phyloP scores from a whole-genome alignment of 1,140 invertebrate species.

The Nebria ingens region DNA sequence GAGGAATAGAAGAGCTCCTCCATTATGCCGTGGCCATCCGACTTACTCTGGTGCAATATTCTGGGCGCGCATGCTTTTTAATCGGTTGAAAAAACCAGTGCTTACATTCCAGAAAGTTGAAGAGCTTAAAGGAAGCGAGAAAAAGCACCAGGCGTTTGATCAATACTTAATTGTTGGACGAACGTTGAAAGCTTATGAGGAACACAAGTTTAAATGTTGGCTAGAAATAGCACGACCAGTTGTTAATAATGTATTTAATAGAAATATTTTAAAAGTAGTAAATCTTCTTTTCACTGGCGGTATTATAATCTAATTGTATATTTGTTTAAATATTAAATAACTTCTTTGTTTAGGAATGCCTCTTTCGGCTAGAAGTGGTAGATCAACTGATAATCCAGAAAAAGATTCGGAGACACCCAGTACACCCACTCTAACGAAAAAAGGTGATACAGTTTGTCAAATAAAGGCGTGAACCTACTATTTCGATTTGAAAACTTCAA shows the following conservation, averaged over 20 bases:
- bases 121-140: constrained; percentile 62
- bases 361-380: neutral
- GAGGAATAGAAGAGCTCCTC: constrained; percentile 59
- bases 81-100: constrained; percentile 65
- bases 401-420: neutral
- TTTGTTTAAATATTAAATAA: neutral
- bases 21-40: constrained; percentile 64
- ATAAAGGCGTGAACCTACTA: too few relatives aligned
- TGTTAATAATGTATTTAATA: constrained; percentile 51
- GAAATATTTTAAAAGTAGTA: constrained; percentile 50
- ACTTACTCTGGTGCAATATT: constrained; percentile 68
- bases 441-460: neutral
- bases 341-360: neutral
- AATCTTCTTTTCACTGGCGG: constrained; percentile 16
- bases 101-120: constrained; percentile 63
- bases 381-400: neutral
- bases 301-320: neutral
- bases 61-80: constrained; percentile 69
- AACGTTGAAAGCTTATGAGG: constrained; percentile 66
- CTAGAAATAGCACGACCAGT: constrained; percentile 42
- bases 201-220: constrained; percentile 53
- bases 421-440: neutral
- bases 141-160: constrained; percentile 60
- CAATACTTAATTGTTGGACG: constrained; percentile 65
- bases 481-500: too few relatives aligned